phyloP scores from a whole-genome alignment of 2,888 invertebrate genomes.

The Nomada flava region DNA sequence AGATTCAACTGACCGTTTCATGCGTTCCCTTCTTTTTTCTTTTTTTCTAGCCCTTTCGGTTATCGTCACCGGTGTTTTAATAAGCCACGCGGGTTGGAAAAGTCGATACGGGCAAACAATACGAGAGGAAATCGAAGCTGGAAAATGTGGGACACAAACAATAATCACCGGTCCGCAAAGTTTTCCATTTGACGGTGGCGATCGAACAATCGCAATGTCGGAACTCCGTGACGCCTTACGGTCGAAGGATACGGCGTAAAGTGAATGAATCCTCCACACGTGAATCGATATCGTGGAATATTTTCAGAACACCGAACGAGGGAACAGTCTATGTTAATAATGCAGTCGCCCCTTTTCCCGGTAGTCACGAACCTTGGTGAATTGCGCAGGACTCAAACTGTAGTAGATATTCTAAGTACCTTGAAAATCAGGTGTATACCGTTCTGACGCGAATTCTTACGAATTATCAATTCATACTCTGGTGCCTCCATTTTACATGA shows the following conservation, averaged over 20 bases:
- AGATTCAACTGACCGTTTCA: not conserved
- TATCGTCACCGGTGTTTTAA: constrained; percentile 9
- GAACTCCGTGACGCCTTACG: constrained; percentile 56
- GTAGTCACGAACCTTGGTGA: constrained; percentile 46
- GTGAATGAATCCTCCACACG: constrained; percentile 56
- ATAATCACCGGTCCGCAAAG: constrained; percentile 28
- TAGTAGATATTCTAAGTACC: constrained; percentile 5
- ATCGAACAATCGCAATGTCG: constrained; percentile 56
- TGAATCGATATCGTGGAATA: constrained; percentile 66
- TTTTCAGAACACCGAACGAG: constrained; percentile 54
- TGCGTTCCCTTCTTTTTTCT: not conserved
- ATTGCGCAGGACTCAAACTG: constrained; percentile 51
- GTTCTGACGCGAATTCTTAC: too few species aligned
- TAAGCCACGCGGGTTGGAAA: not conserved
- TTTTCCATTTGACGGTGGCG: constrained; percentile 51
- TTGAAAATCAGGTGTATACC: not conserved
- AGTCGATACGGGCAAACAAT: constrained; percentile 1
- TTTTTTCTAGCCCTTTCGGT: not conserved
- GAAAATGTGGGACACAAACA: constrained; percentile 22
- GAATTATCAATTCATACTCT: too few species aligned
- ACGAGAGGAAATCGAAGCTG: constrained; percentile 2
- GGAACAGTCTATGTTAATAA: constrained; percentile 59
- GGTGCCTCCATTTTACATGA: not conserved
- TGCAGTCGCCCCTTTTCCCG: constrained; percentile 50
- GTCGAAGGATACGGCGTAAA: constrained; percentile 47